Evolutionary conservation across 1,140 invertebrate genomes (phyloP).

Genomic region (Drosophila busckii): DNA sequence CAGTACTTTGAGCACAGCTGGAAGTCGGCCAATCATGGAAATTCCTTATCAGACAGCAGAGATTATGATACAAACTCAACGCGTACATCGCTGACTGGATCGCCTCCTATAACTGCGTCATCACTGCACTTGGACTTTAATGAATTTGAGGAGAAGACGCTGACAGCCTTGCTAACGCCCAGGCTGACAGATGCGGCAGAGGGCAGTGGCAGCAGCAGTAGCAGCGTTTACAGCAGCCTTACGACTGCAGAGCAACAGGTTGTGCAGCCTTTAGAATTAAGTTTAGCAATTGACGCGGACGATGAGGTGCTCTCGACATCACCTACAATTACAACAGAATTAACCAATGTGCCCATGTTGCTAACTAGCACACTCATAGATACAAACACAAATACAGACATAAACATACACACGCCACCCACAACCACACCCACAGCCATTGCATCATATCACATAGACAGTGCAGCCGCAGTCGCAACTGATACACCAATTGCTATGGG

Average conservation of each 20-base stretch:
- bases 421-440: slow-evolving; percentile 26
- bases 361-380: slow-evolving; percentile 25
- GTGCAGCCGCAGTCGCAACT: slow-evolving; percentile 3
- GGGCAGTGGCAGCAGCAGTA: slow-evolving; percentile 16
- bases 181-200: slow-evolving; percentile 32
- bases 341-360: slow-evolving; percentile 36
- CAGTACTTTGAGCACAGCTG: slow-evolving; percentile 37
- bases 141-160: slow-evolving; percentile 39
- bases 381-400: not conserved
- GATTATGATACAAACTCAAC: slow-evolving; percentile 73
- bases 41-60: slow-evolving; percentile 70
- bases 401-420: slow-evolving; percentile 17
- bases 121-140: slow-evolving; percentile 37
- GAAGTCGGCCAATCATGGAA: slow-evolving; percentile 42
- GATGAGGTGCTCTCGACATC: slow-evolving; percentile 27
- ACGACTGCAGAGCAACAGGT: slow-evolving; percentile 68
- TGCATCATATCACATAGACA: slow-evolving; percentile 32
- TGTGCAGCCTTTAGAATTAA: slow-evolving; percentile 68
- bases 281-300: slow-evolving; percentile 45
- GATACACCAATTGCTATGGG: slow-evolving; percentile 35
- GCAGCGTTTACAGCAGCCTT: slow-evolving; percentile 37
- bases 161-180: slow-evolving; percentile 47
- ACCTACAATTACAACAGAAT: slow-evolving; percentile 14
- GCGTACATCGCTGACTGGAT: slow-evolving; percentile 58
- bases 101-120: slow-evolving; percentile 43